A percentile compares a stretch with the other conserved stretches of the same genome.
Conservation (phyloP, 2,113 vertebrate genomes). For the Alectura lathami region DNA sequence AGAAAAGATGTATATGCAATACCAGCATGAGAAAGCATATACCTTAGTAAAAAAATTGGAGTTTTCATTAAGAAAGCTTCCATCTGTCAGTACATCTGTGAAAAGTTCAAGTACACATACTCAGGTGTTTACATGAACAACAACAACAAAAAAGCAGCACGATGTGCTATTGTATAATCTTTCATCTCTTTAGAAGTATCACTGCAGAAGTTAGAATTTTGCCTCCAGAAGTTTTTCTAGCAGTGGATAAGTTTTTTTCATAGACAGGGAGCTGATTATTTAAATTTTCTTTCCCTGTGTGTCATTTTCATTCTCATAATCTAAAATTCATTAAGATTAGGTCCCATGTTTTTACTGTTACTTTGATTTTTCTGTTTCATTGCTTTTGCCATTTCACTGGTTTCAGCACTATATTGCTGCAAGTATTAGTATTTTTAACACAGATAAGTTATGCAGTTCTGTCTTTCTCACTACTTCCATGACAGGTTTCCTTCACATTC, state of each 20-base stretch:
- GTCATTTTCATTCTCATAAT: neutral
- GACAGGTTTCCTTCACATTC: neutral
- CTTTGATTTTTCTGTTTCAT: neutral
- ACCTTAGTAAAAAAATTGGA: neutral
- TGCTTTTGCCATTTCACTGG: neutral
- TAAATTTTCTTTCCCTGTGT: neutral
- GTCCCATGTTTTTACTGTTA: neutral
- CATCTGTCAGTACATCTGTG: neutral
- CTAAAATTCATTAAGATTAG: neutral
- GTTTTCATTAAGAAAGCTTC: neutral
- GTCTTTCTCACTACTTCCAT: neutral
- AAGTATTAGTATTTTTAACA: neutral
- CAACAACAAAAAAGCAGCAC: neutral
- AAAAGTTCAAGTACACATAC: neutral
- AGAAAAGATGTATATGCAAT: neutral
- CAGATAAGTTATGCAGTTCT: neutral
- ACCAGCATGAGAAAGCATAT: neutral
- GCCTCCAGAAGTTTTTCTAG: neutral
- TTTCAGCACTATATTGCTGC: neutral
- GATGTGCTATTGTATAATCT: neutral
- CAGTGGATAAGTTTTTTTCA: neutral
- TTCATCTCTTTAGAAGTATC: neutral
- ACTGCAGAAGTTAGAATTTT: neutral
- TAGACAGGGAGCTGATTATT: accelerated
- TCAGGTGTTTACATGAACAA: neutral